Conservation (phyloP, 1,140 invertebrate genomes). For the Drosophila jambulina region DNA sequence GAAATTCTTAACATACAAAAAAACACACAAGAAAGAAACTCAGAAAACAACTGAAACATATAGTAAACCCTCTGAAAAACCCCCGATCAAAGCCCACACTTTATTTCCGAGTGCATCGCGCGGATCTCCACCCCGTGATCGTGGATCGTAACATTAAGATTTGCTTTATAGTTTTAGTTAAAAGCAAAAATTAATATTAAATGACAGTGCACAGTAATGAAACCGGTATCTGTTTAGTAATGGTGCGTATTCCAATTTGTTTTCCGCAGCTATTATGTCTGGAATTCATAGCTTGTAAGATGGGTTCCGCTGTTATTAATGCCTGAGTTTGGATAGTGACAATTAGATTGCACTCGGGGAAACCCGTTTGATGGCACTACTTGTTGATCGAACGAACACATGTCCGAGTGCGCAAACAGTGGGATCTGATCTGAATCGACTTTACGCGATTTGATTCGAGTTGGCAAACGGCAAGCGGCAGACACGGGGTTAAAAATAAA, state of each 20-base stretch:
- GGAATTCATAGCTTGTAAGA: conserved; percentile 21
- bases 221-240: conserved; percentile 85
- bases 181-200: conserved; percentile 77
- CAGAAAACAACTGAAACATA: conserved; percentile 5
- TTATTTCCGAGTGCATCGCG: conserved; percentile 22
- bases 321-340: conserved; percentile 16
- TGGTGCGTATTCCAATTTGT: conserved; percentile 73
- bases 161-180: conserved; percentile 70
- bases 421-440: conserved; percentile 4
- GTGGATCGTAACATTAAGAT: conserved; percentile 48
- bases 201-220: conserved; percentile 85
- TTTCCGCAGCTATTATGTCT: not conserved
- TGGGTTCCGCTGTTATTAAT: conserved; percentile 12
- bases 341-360: conserved; percentile 24
- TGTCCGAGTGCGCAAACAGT: conserved; percentile 10
- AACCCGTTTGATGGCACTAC: conserved; percentile 38
- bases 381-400: conserved; percentile 30
- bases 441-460: conserved; percentile 9
- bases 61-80: not conserved
- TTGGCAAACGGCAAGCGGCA: conserved; percentile 18
- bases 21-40: not conserved
- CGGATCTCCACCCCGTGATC: conserved; percentile 7
- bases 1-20: conserved; percentile 6
- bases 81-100: not conserved
- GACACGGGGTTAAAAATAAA: conserved; percentile 66